These are phyloP conservation scores for Trissolcus basalis DNA, from an alignment of 1,140 invertebrate species.

Conservation along the genomic window DNA sequence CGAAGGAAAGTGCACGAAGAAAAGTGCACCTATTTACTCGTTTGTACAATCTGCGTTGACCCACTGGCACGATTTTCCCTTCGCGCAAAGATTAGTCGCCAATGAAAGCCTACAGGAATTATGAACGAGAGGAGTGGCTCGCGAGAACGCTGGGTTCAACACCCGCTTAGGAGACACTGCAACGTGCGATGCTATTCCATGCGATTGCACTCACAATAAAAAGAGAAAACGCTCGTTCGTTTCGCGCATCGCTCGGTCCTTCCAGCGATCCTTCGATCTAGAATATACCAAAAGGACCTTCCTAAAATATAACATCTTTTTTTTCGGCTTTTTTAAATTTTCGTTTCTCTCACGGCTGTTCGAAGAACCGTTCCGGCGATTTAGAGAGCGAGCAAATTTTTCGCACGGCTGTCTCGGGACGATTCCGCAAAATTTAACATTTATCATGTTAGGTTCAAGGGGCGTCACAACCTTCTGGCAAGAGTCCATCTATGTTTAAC, in stretches of 20 bases:
- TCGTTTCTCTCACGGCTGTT: slow-evolving; percentile 41
- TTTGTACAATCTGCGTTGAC: slow-evolving; percentile 60
- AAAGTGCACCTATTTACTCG: slow-evolving; percentile 63
- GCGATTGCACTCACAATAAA: slow-evolving; percentile 35
- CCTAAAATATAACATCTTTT: too few species aligned
- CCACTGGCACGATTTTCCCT: slow-evolving; percentile 67
- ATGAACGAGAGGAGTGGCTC: slow-evolving; percentile 58
- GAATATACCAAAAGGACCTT: too few species aligned
- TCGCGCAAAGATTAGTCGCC: slow-evolving; percentile 63
- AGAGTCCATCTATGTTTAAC: slow-evolving; percentile 44
- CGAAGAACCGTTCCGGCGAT: slow-evolving; percentile 24
- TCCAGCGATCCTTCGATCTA: neutral
- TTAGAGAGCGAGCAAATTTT: slow-evolving; percentile 37
- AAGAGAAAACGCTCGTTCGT: slow-evolving; percentile 38
- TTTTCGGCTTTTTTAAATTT: neutral
- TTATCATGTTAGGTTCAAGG: slow-evolving; percentile 38
- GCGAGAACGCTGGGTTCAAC: slow-evolving; percentile 50
- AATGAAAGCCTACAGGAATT: slow-evolving; percentile 64
- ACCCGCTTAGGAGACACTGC: slow-evolving; percentile 47
- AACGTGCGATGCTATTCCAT: slow-evolving; percentile 42
- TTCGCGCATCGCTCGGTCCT: slow-evolving; percentile 6
- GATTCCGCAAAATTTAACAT: slow-evolving; percentile 40
- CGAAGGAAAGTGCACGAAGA: slow-evolving; percentile 63
- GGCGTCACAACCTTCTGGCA: slow-evolving; percentile 48
- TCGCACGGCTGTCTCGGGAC: slow-evolving; percentile 36